Conservation (phyloP, 2,888 invertebrate species). For the Epinotia bilunana region DNA sequence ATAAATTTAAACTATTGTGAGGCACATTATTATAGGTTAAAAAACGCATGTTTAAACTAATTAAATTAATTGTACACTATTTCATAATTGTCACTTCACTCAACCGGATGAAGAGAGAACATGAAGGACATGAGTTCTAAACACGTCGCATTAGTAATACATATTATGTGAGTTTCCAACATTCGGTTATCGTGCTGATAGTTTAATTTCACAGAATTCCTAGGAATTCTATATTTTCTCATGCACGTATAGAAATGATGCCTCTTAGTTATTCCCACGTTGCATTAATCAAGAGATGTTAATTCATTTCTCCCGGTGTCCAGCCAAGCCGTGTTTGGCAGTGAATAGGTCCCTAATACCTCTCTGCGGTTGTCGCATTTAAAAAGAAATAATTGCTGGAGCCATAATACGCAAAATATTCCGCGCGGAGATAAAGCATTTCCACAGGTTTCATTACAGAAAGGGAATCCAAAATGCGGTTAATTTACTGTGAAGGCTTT, state of each 20-base stretch:
- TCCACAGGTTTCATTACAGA: conserved; percentile 37
- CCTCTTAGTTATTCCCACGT: not conserved
- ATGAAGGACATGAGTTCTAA: not conserved
- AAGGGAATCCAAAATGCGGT: conserved; percentile 45
- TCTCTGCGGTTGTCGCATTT: conserved; percentile 53
- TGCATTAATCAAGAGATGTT: conserved; percentile 10
- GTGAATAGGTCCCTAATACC: conserved; percentile 42
- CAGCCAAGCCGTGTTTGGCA: conserved; percentile 3
- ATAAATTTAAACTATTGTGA: no score
- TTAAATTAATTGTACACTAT: no score
- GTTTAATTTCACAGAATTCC: not conserved
- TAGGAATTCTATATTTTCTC: not conserved
- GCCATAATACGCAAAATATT: conserved; percentile 49
- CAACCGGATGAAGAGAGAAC: no score
- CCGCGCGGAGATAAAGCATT: conserved; percentile 41
- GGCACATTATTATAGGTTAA: no score
- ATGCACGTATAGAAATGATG: not conserved
- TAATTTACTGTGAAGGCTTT: conserved; percentile 45
- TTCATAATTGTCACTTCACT: no score
- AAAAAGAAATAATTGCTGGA: conserved; percentile 54
- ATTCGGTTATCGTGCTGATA: not conserved
- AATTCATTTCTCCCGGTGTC: conserved; percentile 10
- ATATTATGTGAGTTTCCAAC: not conserved
- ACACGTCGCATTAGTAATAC: not conserved
- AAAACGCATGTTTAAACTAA: no score